Percentiles rank a stretch among this genome's conserved stretches.
These are phyloP conservation scores for Scortum barcoo DNA, from an alignment of 2,113 vertebrate genomes.

Conservation along the genomic window DNA sequence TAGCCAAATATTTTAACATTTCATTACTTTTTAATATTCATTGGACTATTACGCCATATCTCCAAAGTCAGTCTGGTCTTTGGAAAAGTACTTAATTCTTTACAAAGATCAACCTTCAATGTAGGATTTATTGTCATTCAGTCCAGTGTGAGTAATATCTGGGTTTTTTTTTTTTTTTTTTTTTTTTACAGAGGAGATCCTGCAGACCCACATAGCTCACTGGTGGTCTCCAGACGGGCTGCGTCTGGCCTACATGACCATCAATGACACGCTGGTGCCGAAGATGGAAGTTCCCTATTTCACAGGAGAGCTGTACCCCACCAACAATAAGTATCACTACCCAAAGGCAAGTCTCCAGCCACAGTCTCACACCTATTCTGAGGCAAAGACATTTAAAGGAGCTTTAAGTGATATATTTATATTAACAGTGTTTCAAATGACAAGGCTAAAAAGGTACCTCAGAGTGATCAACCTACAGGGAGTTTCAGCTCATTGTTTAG, in stretches of 20 bases:
- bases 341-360: constrained; percentile 88
- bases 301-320: constrained; percentile 89
- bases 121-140: neutral
- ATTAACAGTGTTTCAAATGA: neutral
- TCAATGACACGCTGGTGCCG: constrained; percentile 94
- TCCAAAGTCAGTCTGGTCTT: neutral
- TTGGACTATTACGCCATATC: too few species aligned
- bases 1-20: too few species aligned
- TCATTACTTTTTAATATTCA: too few species aligned
- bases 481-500: too few species aligned
- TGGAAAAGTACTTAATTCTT: too few species aligned
- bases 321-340: constrained; percentile 90
- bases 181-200: constrained; percentile 90
- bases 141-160: neutral
- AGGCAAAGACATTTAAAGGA: neutral
- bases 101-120: neutral
- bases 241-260: constrained; percentile 94
- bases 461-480: neutral
- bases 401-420: neutral
- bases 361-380: neutral
- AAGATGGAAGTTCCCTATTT: constrained; percentile 95
- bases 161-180: constrained; percentile 18
- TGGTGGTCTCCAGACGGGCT: constrained; percentile 99
- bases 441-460: neutral
- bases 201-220: constrained; percentile 93